Evolutionary conservation across 2,888 invertebrate species (phyloP).

Genomic region (Acleris cristana): DNA sequence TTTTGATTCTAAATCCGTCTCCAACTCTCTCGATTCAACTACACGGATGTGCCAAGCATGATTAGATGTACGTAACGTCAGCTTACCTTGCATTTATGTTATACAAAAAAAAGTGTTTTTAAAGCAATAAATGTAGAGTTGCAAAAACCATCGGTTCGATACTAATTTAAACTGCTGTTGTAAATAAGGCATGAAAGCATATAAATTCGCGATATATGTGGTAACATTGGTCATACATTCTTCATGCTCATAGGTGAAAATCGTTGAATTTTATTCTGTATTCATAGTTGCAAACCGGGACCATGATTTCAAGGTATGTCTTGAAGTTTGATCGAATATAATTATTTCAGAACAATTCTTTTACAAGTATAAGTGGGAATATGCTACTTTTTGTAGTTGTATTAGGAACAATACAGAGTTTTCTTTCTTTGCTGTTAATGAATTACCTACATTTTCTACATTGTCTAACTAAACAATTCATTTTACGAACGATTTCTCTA

Average conservation of each 20-base stretch:
- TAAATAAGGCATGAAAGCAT: conserved; percentile 73
- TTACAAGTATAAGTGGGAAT: no score
- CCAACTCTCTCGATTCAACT: neutral
- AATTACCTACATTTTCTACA: no score
- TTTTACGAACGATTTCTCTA: no score
- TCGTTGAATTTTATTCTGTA: no score
- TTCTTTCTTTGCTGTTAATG: no score
- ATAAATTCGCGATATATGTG: neutral
- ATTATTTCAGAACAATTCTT: no score
- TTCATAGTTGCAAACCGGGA: conserved; percentile 11
- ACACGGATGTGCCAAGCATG: conserved; percentile 50
- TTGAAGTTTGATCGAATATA: neutral
- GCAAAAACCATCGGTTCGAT: conserved; percentile 28
- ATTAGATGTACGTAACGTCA: conserved; percentile 47
- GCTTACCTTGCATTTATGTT: conserved; percentile 61
- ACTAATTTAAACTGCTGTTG: conserved; percentile 53
- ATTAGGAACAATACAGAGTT: no score
- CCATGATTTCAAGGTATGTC: conserved; percentile 16
- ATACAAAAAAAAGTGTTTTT: conserved; percentile 48
- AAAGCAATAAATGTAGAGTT: conserved; percentile 30
- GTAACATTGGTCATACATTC: conserved; percentile 22
- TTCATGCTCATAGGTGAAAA: conserved; percentile 8
- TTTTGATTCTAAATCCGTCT: neutral
- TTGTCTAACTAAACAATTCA: no score
- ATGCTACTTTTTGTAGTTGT: no score